A percentile compares a stretch with the other conserved stretches of the same genome.
Conservation (phyloP, 2,797 vertebrate species). For the Parambassis ranga region DNA sequence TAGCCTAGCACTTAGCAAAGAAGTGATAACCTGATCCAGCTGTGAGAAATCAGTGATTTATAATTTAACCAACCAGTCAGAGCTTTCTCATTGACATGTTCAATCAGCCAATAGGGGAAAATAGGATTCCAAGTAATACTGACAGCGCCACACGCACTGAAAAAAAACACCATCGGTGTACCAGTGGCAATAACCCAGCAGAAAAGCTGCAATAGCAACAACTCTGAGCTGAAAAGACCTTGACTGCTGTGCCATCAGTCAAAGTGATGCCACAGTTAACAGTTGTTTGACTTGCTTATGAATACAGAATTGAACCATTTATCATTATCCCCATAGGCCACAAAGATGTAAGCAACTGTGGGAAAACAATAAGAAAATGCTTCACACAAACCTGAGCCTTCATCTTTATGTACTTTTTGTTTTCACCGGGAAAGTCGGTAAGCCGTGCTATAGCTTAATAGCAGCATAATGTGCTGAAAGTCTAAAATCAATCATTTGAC, state of each 20-base stretch:
- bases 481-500: constrained; percentile 48
- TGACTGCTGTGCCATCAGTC: constrained; percentile 45
- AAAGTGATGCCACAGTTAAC: constrained; percentile 40
- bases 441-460: constrained; percentile 13
- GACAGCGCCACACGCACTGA: background rate
- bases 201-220: constrained; percentile 16
- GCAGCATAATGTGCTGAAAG: constrained; percentile 27
- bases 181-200: constrained; percentile 1
- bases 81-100: background rate
- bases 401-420: constrained; percentile 18
- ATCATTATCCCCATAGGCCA: constrained; percentile 35
- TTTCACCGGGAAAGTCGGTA: constrained; percentile 26
- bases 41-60: no score
- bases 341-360: constrained; percentile 16
- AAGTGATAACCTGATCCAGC: no score
- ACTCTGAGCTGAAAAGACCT: constrained; percentile 33
- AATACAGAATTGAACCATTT: constrained; percentile 46
- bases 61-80: background rate
- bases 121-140: background rate
- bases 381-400: constrained; percentile 10
- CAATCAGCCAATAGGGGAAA: background rate
- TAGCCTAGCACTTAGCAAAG: no score
- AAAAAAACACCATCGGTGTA: background rate
- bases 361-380: background rate
- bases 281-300: constrained; percentile 40